Evolutionary conservation across 2,888 invertebrate species (phyloP).

Genomic region (Eulithis prunata): DNA sequence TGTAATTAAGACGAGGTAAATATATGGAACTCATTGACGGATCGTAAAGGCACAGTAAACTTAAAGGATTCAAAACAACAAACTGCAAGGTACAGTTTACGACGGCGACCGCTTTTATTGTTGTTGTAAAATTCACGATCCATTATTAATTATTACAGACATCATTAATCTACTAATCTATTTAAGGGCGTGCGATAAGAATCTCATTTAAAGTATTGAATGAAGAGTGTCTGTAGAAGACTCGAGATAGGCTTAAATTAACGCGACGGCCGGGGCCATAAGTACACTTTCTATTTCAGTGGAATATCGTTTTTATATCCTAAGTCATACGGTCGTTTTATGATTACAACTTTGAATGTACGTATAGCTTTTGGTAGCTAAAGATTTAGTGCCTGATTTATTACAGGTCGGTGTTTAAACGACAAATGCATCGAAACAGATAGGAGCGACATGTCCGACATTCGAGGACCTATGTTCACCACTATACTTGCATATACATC

Average conservation of each 20-base stretch:
- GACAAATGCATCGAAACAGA: conserved; percentile 85
- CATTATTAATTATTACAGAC: conserved; percentile 85
- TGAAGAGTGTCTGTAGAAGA: conserved; percentile 83
- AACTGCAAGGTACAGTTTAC: conserved; percentile 80
- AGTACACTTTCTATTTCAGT: conserved; percentile 32
- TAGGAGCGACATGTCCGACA: conserved; percentile 84
- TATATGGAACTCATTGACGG: conserved; percentile 80
- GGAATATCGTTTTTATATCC: conserved; percentile 22
- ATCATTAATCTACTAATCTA: conserved; percentile 85
- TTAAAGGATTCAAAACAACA: conserved; percentile 78
- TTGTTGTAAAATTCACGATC: conserved; percentile 84
- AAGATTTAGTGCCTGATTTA: conserved; percentile 73
- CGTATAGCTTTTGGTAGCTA: conserved; percentile 48
- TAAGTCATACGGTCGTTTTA: conserved; percentile 39
- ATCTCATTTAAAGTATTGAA: conserved; percentile 85
- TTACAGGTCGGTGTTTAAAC: conserved; percentile 84
- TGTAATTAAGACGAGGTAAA: conserved; percentile 81
- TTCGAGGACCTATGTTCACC: conserved; percentile 81
- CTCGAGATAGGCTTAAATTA: conserved; percentile 83
- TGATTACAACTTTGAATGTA: conserved; percentile 16
- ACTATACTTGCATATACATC: conserved; percentile 64
- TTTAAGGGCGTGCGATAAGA: conserved; percentile 83
- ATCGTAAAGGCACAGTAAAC: conserved; percentile 80
- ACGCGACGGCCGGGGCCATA: conserved; percentile 43
- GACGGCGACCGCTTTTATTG: conserved; percentile 79